Evolutionary conservation across 2,113 vertebrate species (phyloP), one percentile per base, ranked within the genome.

Genomic region (Acrocephalus arundinaceus): DNA sequence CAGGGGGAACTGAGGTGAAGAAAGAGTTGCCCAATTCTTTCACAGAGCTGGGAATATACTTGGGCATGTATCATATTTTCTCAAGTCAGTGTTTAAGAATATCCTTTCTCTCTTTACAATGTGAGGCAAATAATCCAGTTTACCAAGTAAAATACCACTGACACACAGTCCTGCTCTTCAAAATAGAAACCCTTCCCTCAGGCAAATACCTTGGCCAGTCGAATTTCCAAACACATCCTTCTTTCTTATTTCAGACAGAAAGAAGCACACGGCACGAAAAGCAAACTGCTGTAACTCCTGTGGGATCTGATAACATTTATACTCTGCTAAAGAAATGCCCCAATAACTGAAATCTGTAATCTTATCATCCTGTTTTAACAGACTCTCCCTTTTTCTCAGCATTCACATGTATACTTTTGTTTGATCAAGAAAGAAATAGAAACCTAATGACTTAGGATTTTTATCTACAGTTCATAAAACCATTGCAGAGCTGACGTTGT

Each of bases 251-350:
- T 93, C 68, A 94, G 87, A 68, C 63, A 90, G 73, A 94, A 81
- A 57, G 78, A 77, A 93, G 88, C 35, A 90, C 72, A 80, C 1
- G 21, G 79, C 76, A 91, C 1, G 5, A 67, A 93, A 92, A 94
- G 88, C 85, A 94, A 96, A 94, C 79, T 90, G 20, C 82, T 90
- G 85, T 85, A 96, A 74, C 95, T 86, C 39, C 79, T 59, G 55
- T 18, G 80, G 76, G 65, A 92, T 94, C 95, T 93, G 95, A 94
- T 96, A 95, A 94, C 93, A 94, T 95, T 94, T 94, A 92, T 92
- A 51, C 48, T 72, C 66, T 76, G 54, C 77, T 61, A 75, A 90
- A 93, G 88, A 95, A 87, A 65, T 87, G 89, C 66, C 61, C 65
- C 84, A 91, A 74, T 86, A 80, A 78, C 74, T 86, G 81, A 73